These are phyloP conservation scores for Phocoena phocoena DNA, from an alignment of 2,113 vertebrate species.

Conservation along the genomic window DNA sequence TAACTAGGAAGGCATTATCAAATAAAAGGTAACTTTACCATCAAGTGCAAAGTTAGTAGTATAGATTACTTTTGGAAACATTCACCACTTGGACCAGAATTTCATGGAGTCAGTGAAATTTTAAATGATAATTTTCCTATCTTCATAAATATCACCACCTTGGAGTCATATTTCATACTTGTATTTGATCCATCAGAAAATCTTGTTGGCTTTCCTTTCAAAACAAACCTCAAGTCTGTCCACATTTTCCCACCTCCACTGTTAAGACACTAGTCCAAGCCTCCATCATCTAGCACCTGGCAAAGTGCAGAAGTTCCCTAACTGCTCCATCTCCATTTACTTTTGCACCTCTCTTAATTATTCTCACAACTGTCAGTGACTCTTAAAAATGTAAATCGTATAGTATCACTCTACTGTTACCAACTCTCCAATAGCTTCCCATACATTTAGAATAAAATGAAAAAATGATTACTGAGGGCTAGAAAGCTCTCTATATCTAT, in stretches of 20 bases:
- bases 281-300: neutral
- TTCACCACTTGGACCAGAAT: neutral
- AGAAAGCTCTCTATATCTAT: neutral
- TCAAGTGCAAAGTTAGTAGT: neutral
- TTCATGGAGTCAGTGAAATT: neutral
- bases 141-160: neutral
- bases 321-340: neutral
- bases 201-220: neutral
- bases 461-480: neutral
- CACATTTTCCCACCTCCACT: neutral
- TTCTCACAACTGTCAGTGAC: neutral
- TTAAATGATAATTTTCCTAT: neutral
- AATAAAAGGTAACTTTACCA: neutral
- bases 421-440: neutral
- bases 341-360: neutral
- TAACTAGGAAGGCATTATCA: neutral
- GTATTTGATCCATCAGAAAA: neutral
- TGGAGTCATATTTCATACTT: neutral
- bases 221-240: neutral
- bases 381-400: neutral
- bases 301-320: neutral
- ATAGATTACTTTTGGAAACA: neutral
- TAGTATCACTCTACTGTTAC: neutral
- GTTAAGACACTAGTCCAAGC: neutral
- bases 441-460: neutral